Conservation (phyloP, 2,888 invertebrate species). For the Dasypogon diadema region DNA sequence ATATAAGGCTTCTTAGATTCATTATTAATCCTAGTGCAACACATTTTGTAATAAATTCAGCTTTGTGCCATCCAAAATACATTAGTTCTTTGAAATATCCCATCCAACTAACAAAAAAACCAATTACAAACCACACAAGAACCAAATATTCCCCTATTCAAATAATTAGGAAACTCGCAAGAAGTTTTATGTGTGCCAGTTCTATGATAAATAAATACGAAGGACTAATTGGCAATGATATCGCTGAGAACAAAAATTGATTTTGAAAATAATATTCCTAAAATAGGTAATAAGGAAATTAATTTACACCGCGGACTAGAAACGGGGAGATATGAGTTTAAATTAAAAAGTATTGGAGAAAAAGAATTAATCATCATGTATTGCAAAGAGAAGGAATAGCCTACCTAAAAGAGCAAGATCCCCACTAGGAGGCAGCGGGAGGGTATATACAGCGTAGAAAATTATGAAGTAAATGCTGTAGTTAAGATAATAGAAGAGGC, state of each 20-base stretch:
- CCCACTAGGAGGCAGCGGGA: neutral
- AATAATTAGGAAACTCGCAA: constrained; percentile 16
- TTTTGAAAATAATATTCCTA: constrained; percentile 8
- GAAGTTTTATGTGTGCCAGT: too few species aligned
- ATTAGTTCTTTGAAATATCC: neutral
- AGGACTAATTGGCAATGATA: constrained; percentile 29
- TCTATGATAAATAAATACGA: constrained; percentile 23
- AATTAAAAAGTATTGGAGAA: neutral
- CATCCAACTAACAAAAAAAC: constrained; percentile 4
- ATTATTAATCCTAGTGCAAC: constrained; percentile 39
- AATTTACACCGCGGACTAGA: neutral
- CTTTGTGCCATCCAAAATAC: constrained; percentile 29
- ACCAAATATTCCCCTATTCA: constrained; percentile 21
- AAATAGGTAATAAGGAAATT: neutral
- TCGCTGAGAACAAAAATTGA: constrained; percentile 1
- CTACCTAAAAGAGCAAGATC: constrained; percentile 1
- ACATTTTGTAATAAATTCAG: constrained; percentile 35
- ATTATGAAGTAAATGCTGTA: neutral
- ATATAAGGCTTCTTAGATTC: constrained; percentile 30
- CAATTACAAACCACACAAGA: constrained; percentile 19
- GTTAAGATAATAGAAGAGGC: neutral
- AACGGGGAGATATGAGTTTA: neutral
- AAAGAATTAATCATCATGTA: neutral
- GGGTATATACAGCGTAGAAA: constrained; percentile 18
- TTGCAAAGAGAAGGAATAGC: constrained; percentile 13